Evolutionary conservation across 1,140 invertebrate genomes (phyloP).

Genomic region (Tachypleus tridentatus): DNA sequence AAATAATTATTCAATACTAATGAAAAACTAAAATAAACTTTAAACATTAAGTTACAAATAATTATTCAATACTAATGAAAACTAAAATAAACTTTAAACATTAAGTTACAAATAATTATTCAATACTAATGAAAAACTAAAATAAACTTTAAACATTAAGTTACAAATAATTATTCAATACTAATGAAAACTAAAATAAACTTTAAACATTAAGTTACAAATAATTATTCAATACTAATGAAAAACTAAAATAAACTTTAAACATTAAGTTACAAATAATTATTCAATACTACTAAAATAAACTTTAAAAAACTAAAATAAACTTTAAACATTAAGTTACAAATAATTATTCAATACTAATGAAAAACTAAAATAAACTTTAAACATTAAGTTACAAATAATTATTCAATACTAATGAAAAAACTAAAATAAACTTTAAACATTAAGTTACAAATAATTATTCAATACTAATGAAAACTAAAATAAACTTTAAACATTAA

Average conservation of each 20-base stretch:
- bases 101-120: neutral
- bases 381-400: neutral
- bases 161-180: neutral
- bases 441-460: constrained; percentile 1
- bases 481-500: neutral
- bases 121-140: neutral
- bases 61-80: neutral
- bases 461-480: neutral
- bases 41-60: neutral
- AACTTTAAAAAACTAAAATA: too few relatives aligned
- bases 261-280: constrained; percentile 1
- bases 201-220: neutral
- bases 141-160: neutral
- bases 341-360: neutral
- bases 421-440: too few relatives aligned
- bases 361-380: too few relatives aligned
- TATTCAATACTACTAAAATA: neutral
- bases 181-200: too few relatives aligned
- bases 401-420: neutral
- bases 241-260: too few relatives aligned
- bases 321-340: neutral
- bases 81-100: neutral
- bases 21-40: too few relatives aligned
- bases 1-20: neutral
- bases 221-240: neutral